Percentiles rank a stretch among this genome's conserved stretches.
Conservation (phyloP, 2,888 invertebrate genomes). For the Adelphocoris suturalis region DNA sequence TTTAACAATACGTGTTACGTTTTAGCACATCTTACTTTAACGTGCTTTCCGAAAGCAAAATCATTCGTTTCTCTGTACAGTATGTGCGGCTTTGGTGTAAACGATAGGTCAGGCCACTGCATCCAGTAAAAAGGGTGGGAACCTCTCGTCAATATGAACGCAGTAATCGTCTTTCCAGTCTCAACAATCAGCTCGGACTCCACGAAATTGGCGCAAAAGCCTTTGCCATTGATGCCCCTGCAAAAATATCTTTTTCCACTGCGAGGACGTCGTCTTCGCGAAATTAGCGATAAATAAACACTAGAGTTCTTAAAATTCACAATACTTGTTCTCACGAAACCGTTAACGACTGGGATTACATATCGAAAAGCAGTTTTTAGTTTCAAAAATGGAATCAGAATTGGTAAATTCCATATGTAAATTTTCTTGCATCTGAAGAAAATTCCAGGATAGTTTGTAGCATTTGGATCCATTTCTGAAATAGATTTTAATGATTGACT, state of each 20-base stretch:
- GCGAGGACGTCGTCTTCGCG: background rate
- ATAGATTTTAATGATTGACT: background rate
- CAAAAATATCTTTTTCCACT: constrained; percentile 30
- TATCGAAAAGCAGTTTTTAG: background rate
- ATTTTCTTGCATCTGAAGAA: background rate
- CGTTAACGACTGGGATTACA: constrained; percentile 1
- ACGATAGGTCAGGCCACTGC: constrained; percentile 39
- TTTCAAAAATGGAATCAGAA: constrained; percentile 8
- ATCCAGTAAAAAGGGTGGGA: constrained; percentile 24
- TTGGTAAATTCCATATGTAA: constrained; percentile 31
- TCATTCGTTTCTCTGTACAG: constrained; percentile 9
- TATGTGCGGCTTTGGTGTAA: background rate
- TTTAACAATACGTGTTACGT: no score
- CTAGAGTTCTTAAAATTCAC: background rate
- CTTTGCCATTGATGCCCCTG: constrained; percentile 7
- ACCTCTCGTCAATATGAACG: constrained; percentile 3
- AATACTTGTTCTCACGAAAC: background rate
- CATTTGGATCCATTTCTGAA: background rate
- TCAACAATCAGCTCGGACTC: constrained; percentile 24
- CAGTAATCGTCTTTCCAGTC: background rate
- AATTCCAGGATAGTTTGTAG: background rate
- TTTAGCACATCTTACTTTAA: background rate
- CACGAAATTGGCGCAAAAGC: constrained; percentile 40
- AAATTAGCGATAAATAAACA: background rate
- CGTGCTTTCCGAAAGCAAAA: background rate